Percentiles rank a stretch among this genome's conserved stretches.
These are phyloP conservation scores for Choristoneura rosaceana DNA, from an alignment of 2,888 invertebrate genomes.

Conservation along the genomic window DNA sequence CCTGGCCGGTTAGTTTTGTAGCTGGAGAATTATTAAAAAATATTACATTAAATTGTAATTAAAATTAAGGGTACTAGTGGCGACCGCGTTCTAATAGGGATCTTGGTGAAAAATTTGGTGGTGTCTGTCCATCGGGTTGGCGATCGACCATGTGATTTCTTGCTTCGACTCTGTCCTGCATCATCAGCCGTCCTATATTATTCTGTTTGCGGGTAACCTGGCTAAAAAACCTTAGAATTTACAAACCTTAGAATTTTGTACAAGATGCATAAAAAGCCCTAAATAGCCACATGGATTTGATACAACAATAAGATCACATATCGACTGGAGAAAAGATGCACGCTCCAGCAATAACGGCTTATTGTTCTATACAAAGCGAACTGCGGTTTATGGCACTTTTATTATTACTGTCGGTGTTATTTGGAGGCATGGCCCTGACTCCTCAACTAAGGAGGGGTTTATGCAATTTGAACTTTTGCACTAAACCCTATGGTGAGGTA, in stretches of 20 bases:
- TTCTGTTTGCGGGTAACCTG: too few relatives aligned
- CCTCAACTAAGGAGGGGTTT: conserved; percentile 26
- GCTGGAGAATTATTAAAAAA: not conserved
- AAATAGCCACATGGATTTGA: too few relatives aligned
- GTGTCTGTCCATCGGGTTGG: too few relatives aligned
- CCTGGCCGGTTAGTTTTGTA: not conserved
- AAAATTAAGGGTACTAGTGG: too few relatives aligned
- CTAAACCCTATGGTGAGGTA: not conserved
- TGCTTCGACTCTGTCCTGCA: too few relatives aligned
- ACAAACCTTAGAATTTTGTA: too few relatives aligned
- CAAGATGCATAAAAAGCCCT: too few relatives aligned
- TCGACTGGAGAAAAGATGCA: conserved; percentile 8
- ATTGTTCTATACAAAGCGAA: conserved; percentile 27
- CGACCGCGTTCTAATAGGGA: too few relatives aligned
- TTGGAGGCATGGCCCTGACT: conserved; percentile 28
- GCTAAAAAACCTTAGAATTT: too few relatives aligned
- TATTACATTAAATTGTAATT: not conserved
- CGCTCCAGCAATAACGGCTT: conserved; percentile 27
- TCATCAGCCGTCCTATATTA: too few relatives aligned
- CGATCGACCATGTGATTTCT: too few relatives aligned
- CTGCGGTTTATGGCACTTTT: conserved; percentile 34
- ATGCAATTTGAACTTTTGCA: conserved; percentile 1
- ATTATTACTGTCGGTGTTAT: conserved; percentile 33
- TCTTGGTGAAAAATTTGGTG: too few relatives aligned
- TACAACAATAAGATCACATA: not conserved